Percentiles rank a stretch among this genome's conserved stretches.
phyloP scores from a whole-genome alignment of 2,113 vertebrate species.

The Poeciliopsis occidentalis region DNA sequence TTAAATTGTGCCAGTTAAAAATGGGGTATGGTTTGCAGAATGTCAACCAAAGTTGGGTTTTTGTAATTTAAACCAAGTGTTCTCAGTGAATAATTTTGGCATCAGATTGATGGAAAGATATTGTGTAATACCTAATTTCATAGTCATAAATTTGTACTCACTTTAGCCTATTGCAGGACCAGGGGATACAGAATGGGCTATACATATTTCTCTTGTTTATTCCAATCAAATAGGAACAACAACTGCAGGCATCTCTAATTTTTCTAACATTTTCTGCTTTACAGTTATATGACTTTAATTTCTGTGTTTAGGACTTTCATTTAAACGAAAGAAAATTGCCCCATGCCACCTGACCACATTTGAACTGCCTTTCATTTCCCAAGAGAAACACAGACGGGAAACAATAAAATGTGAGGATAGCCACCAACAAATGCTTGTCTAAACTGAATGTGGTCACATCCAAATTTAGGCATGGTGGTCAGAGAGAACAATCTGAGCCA shows the following conservation, averaged over 20 bases:
- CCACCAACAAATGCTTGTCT: slow-evolving; percentile 57
- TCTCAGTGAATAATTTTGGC: slow-evolving; percentile 59
- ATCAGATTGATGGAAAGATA: slow-evolving; percentile 53
- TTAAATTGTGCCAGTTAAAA: slow-evolving; percentile 63
- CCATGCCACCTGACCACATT: slow-evolving; percentile 39
- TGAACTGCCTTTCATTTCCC: slow-evolving; percentile 51
- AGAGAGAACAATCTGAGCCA: slow-evolving; percentile 44
- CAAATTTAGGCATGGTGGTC: slow-evolving; percentile 47
- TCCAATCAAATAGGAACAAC: slow-evolving; percentile 25
- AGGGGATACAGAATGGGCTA: slow-evolving; percentile 1
- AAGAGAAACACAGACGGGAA: slow-evolving; percentile 43
- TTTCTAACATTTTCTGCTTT: slow-evolving; percentile 30
- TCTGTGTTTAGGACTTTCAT: slow-evolving; percentile 38
- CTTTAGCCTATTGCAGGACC: slow-evolving; percentile 38
- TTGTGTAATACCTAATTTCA: slow-evolving; percentile 52
- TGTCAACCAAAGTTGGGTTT: slow-evolving; percentile 61
- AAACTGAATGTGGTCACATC: slow-evolving; percentile 50
- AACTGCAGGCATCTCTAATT: slow-evolving; percentile 31
- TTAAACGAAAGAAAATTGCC: slow-evolving; percentile 61
- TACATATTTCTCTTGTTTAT: slow-evolving; percentile 51
- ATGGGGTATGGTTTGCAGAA: slow-evolving; percentile 55
- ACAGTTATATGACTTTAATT: slow-evolving; percentile 55
- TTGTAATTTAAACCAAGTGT: slow-evolving; percentile 61
- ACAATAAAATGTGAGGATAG: slow-evolving; percentile 62
- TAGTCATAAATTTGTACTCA: slow-evolving; percentile 47